Conservation (phyloP, 2,888 invertebrate species). For the Drosophila histrio region DNA sequence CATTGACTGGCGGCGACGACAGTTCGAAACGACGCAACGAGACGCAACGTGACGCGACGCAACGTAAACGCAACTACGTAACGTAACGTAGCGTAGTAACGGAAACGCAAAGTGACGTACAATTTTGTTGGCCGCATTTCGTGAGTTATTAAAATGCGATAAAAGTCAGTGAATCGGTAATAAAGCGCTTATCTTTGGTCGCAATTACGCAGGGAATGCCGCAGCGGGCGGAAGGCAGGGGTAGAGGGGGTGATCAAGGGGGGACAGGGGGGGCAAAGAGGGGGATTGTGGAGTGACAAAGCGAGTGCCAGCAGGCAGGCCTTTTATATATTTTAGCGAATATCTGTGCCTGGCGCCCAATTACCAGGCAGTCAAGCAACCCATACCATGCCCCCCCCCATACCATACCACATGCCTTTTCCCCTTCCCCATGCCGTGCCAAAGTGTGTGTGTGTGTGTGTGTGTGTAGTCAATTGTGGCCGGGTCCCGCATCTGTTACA, state of each 20-base stretch:
- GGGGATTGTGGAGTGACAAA: constrained; percentile 26
- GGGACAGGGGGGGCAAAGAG: neutral
- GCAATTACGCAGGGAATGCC: constrained; percentile 64
- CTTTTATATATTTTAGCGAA: constrained; percentile 18
- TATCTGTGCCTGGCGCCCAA: constrained; percentile 52
- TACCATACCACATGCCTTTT: too few species aligned
- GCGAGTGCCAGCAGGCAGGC: constrained; percentile 41
- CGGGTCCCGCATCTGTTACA: constrained; percentile 78
- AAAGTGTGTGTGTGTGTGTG: neutral
- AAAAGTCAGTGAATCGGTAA: constrained; percentile 81
- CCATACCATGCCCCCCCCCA: neutral
- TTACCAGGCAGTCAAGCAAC: constrained; percentile 40
- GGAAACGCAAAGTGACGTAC: constrained; percentile 53
- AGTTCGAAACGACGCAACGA: constrained; percentile 28
- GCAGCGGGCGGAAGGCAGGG: neutral
- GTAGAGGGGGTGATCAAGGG: neutral
- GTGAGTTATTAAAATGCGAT: constrained; percentile 80
- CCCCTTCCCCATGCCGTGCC: neutral
- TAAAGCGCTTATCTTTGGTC: constrained; percentile 78
- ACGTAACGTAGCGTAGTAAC: constrained; percentile 42
- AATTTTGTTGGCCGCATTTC: constrained; percentile 64
- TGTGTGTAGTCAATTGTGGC: constrained; percentile 68
- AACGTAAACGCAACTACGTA: constrained; percentile 24
- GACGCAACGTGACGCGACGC: constrained; percentile 24
- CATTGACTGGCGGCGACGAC: constrained; percentile 61